Evolutionary conservation across 2,888 invertebrate species (phyloP).

Genomic region (Lasioglossum leucozonium): DNA sequence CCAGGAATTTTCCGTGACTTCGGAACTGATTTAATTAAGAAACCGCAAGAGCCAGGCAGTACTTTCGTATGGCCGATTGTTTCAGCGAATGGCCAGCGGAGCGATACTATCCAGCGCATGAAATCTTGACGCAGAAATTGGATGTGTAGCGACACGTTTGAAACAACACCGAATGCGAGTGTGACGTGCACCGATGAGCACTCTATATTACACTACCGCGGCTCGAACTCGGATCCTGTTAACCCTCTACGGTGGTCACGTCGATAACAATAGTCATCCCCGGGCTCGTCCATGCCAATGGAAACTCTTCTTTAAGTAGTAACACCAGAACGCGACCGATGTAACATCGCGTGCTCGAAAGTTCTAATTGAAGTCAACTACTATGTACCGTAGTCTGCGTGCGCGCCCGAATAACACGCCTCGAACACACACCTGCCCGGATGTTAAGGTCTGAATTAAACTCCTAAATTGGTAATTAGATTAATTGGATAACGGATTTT

Average conservation of each 20-base stretch:
- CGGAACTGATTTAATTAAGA: not conserved
- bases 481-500: constrained; percentile 9
- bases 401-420: not conserved
- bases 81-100: not conserved
- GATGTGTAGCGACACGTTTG: constrained; percentile 27
- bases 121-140: constrained; percentile 39
- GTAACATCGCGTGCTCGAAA: constrained; percentile 23
- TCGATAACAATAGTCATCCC: constrained; percentile 50
- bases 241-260: constrained; percentile 45
- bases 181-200: constrained; percentile 35
- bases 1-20: not conserved
- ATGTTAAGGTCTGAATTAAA: not conserved
- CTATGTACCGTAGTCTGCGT: not conserved
- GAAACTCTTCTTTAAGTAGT: constrained; percentile 21
- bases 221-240: constrained; percentile 38
- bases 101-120: constrained; percentile 10
- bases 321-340: constrained; percentile 25
- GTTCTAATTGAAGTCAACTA: constrained; percentile 33
- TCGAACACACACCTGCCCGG: not conserved
- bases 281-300: constrained; percentile 40
- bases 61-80: not conserved
- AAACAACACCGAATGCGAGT: constrained; percentile 18
- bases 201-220: constrained; percentile 29
- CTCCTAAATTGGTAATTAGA: not conserved
- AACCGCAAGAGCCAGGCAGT: not conserved